These are phyloP conservation scores for Ivindomyrus marchei DNA, from an alignment of 2,113 vertebrate species.

Conservation along the genomic window DNA sequence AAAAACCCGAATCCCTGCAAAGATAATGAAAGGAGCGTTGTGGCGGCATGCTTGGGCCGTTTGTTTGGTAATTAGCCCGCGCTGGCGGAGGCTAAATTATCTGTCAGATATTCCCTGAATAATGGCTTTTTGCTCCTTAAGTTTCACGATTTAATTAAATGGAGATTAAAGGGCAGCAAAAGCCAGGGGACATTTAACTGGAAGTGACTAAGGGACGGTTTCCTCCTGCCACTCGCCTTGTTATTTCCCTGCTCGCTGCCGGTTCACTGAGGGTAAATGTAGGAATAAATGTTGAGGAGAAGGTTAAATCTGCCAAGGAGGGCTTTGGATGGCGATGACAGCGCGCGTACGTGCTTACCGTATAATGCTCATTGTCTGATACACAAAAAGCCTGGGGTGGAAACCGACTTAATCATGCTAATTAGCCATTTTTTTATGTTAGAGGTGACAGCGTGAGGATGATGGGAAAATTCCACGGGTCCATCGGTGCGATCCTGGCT, in stretches of 20 bases:
- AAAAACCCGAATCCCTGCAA: not conserved
- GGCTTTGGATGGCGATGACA: not conserved
- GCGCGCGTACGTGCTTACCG: not conserved
- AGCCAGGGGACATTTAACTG: slow-evolving; percentile 15
- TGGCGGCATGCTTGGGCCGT: not conserved
- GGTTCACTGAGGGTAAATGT: not conserved
- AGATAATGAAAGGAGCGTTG: not conserved
- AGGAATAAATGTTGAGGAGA: not conserved
- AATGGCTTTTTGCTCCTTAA: slow-evolving; percentile 20
- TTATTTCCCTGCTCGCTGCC: not conserved
- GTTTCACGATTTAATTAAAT: slow-evolving; percentile 19
- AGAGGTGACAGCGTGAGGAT: not conserved
- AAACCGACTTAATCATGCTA: not conserved
- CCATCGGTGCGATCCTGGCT: not conserved
- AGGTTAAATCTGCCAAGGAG: not conserved
- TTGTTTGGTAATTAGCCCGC: not conserved
- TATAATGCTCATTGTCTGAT: slow-evolving; percentile 2
- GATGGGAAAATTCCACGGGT: not conserved
- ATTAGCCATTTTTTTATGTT: slow-evolving; percentile 4
- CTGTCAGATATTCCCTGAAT: slow-evolving; percentile 6
- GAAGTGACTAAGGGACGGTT: slow-evolving; percentile 10
- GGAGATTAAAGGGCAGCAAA: slow-evolving; percentile 10
- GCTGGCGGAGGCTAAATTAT: slow-evolving; percentile 1
- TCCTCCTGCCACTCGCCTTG: not conserved
- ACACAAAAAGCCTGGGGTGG: not conserved